These are phyloP conservation scores for Deladenus siricidicola DNA, from an alignment of 2,888 invertebrate species.

Conservation along the genomic window DNA sequence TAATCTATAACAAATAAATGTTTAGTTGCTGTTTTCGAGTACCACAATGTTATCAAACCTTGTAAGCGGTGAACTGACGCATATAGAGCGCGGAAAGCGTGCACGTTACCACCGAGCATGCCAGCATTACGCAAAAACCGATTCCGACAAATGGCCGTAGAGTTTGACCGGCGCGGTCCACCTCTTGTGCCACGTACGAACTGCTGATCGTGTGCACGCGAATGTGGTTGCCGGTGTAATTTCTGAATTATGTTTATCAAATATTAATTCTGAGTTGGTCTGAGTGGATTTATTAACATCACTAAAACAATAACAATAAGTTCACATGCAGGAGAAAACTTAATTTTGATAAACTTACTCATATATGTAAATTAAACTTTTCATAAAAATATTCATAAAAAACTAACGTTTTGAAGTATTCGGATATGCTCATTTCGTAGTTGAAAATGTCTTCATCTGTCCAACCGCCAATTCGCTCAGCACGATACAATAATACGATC, in stretches of 20 bases:
- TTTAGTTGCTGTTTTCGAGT: neutral
- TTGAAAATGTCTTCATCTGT: constrained; percentile 36
- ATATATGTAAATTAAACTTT: neutral
- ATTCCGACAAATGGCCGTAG: constrained; percentile 40
- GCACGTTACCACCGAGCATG: constrained; percentile 35
- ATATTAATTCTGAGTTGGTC: constrained; percentile 20
- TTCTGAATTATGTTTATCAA: constrained; percentile 40
- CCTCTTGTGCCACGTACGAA: constrained; percentile 42
- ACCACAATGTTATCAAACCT: constrained; percentile 31
- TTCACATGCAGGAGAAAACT: too few relatives aligned
- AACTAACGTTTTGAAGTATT: constrained; percentile 36
- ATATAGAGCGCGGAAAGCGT: constrained; percentile 45
- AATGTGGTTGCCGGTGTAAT: constrained; percentile 35
- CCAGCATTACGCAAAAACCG: constrained; percentile 42
- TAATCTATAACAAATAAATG: too few relatives aligned
- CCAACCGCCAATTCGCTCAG: constrained; percentile 46
- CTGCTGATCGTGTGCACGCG: constrained; percentile 41
- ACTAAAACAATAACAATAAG: too few relatives aligned
- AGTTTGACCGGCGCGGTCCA: constrained; percentile 32
- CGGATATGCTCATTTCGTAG: constrained; percentile 42
- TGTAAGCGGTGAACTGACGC: constrained; percentile 40
- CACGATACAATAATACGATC: constrained; percentile 38
- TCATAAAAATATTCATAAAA: constrained; percentile 21
- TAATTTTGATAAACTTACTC: too few relatives aligned
- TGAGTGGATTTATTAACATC: too few relatives aligned